phyloP scores from a whole-genome alignment of 1,140 invertebrate genomes.

The Trichonephila clavata region DNA sequence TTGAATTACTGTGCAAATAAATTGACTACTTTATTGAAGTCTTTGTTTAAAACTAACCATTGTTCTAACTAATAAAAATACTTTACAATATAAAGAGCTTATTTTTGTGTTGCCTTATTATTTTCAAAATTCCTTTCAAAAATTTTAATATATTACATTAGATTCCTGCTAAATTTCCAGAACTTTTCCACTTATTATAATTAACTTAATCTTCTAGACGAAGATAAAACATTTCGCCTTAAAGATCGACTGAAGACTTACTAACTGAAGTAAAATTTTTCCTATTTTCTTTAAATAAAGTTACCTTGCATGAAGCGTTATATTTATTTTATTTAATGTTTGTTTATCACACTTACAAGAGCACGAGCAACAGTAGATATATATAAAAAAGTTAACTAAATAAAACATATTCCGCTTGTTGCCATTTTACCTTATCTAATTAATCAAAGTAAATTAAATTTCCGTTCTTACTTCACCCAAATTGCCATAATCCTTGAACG shows the following conservation, averaged over 20 bases:
- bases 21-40: no score
- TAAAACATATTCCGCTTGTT: not conserved
- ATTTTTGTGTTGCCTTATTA: no score
- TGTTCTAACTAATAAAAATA: no score
- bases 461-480: not conserved
- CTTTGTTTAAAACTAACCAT: no score
- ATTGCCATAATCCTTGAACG: not conserved
- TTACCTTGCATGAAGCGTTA: not conserved
- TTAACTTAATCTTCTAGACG: no score
- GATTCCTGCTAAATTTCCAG: no score
- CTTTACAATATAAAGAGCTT: no score
- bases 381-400: not conserved
- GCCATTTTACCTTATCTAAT: slow-evolving; percentile 11
- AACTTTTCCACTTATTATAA: no score
- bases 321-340: not conserved
- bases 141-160: no score
- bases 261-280: not conserved
- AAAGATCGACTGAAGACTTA: not conserved
- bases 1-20: no score
- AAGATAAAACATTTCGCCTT: no score
- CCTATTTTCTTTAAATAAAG: not conserved
- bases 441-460: slow-evolving; percentile 10
- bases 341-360: not conserved
- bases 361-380: not conserved
- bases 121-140: no score